These are phyloP conservation scores for cat (Felis catus) DNA, from an alignment of 2,113 vertebrate species.

Conservation along the genomic window F.catus_Fca126_mat1.0 CM031423.1:8061501-8062000, in stretches of 20 bases:
- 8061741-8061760: neutral
- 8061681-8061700: neutral
- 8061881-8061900: neutral
- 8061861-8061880: neutral
- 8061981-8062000: neutral
- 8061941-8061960: neutral
- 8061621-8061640: neutral
- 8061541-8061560: no score
- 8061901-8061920: neutral
- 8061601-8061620: no score
- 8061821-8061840: neutral
- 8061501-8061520: no score
- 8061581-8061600: no score
- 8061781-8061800: neutral
- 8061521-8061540: no score
- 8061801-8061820: neutral
- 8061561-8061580: no score
- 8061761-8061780: neutral
- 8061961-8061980: neutral
- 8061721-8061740: neutral
- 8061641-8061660: neutral
- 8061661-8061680: neutral
- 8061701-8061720: neutral
- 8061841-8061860: neutral
- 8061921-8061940: neutral